Conservation (phyloP, 2,888 invertebrate genomes). For the Lamproptera curius region DNA sequence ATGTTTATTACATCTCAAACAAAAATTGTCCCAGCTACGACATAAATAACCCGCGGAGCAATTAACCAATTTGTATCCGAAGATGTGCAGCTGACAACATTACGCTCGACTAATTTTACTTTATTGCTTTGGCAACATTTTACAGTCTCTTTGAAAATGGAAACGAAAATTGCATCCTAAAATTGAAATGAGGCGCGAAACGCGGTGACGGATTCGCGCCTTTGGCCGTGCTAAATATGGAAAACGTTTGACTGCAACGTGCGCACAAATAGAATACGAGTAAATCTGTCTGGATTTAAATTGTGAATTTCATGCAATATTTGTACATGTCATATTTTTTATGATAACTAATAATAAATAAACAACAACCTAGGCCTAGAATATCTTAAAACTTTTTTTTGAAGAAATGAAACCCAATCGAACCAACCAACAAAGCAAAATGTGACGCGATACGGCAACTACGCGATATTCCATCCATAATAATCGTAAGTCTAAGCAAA, state of each 20-base stretch:
- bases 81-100: constrained; percentile 45
- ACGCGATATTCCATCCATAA: too few species aligned
- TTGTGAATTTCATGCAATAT: too few species aligned
- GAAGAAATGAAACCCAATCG: too few species aligned
- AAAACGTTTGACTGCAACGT: constrained; percentile 30
- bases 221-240: constrained; percentile 54
- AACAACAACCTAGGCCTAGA: too few species aligned
- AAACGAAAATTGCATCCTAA: constrained; percentile 63
- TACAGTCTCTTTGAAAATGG: constrained; percentile 65
- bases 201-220: constrained; percentile 51
- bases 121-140: constrained; percentile 69
- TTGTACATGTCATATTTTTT: too few species aligned
- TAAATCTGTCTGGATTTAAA: too few species aligned
- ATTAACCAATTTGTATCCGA: constrained; percentile 72
- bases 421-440: too few species aligned
- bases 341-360: too few species aligned
- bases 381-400: too few species aligned
- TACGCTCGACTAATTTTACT: constrained; percentile 54
- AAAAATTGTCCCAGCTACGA: not conserved
- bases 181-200: constrained; percentile 64
- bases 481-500: too few species aligned
- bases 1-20: constrained; percentile 7
- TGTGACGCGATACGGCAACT: too few species aligned
- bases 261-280: too few species aligned
- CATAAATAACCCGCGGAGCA: constrained; percentile 43